These are phyloP conservation scores for Aphodius sticticus DNA, from an alignment of 2,888 invertebrate species.

Conservation along the genomic window DNA sequence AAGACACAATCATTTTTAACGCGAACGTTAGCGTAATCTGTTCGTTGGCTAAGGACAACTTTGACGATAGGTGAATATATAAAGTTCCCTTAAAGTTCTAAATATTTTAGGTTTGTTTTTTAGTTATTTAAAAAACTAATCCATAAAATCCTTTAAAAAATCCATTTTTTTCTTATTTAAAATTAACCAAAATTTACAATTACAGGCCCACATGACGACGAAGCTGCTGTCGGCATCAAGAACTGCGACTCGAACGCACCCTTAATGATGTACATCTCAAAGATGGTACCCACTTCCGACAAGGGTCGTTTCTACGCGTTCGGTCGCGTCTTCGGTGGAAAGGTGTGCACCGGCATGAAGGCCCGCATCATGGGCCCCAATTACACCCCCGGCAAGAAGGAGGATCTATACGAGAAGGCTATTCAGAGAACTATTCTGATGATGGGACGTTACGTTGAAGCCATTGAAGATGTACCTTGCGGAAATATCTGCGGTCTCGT, in stretches of 20 bases:
- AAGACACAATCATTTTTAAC: no score
- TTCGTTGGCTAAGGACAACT: no score
- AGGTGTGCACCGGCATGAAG: slow-evolving; percentile 86
- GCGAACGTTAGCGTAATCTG: no score
- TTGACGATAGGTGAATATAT: no score
- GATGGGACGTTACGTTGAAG: slow-evolving; percentile 99
- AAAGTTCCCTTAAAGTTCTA: no score
- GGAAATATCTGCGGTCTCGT: slow-evolving; percentile 99
- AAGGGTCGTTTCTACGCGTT: slow-evolving; percentile 99
- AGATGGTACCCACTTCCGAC: slow-evolving; percentile 99
- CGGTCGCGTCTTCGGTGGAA: slow-evolving; percentile 99
- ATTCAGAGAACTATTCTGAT: slow-evolving; percentile 99
- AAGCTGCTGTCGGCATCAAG: slow-evolving; percentile 86
- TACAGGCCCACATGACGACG: slow-evolving; percentile 66
- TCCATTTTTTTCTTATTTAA: background rate
- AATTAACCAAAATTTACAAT: no score
- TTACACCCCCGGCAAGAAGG: slow-evolving; percentile 97
- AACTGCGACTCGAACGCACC: slow-evolving; percentile 96
- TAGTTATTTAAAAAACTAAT: no score
- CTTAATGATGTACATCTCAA: slow-evolving; percentile 99
- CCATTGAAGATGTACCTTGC: slow-evolving; percentile 98
- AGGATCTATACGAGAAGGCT: slow-evolving; percentile 98
- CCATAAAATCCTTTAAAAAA: no score
- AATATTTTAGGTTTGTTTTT: no score
- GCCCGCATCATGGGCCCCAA: slow-evolving; percentile 99